Conservation (phyloP, 2,888 invertebrate genomes). For the Norana najaformis region DNA sequence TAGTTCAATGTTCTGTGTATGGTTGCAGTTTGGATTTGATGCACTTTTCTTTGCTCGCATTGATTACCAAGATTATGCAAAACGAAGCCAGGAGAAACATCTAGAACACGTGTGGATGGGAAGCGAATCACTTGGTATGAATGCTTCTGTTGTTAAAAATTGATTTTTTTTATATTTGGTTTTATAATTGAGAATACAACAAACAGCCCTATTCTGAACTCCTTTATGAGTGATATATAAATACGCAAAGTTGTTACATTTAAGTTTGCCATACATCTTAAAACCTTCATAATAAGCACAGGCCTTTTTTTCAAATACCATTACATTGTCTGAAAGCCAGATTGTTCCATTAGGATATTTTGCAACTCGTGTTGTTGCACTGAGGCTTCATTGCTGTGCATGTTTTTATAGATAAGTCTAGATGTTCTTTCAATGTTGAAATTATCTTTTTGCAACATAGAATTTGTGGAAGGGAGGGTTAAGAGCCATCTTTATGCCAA, state of each 20-base stretch:
- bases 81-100: slow-evolving; percentile 68
- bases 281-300: background rate
- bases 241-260: no score
- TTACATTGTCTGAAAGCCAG: background rate
- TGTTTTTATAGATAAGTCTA: background rate
- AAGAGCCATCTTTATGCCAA: background rate
- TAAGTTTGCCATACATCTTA: background rate
- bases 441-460: background rate
- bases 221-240: background rate
- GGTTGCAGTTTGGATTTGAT: slow-evolving; percentile 81
- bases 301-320: background rate
- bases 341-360: no score
- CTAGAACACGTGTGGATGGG: slow-evolving; percentile 84
- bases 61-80: slow-evolving; percentile 79
- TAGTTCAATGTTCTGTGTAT: background rate
- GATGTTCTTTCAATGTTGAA: background rate
- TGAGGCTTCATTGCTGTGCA: background rate
- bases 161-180: background rate
- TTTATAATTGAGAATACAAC: background rate
- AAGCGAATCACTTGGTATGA: slow-evolving; percentile 66
- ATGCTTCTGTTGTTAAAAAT: background rate
- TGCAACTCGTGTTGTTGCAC: no score
- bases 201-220: background rate
- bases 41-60: slow-evolving; percentile 83
- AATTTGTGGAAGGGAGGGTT: background rate